These are phyloP conservation scores for Orchesella cincta DNA, from an alignment of 1,140 invertebrate genomes.

Conservation along the genomic window DNA sequence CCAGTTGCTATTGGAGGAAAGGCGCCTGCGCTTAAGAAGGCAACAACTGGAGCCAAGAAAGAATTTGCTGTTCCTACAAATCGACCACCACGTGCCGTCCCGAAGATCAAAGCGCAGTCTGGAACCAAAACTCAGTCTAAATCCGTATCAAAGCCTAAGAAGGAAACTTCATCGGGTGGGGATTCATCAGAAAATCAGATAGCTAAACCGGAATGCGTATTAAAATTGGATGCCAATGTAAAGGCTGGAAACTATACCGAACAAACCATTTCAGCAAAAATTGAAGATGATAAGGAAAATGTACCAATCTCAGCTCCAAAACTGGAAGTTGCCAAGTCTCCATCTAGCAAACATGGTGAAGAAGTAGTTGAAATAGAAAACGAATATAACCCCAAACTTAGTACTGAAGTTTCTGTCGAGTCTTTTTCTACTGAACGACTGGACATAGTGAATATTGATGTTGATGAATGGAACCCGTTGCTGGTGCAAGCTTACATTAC, in stretches of 20 bases:
- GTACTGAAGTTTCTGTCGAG: background rate
- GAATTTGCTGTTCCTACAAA: background rate
- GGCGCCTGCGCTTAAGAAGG: background rate
- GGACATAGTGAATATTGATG: constrained; percentile 69
- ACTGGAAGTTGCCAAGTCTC: background rate
- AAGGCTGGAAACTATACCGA: background rate
- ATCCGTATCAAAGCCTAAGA: background rate
- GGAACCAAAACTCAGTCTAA: background rate
- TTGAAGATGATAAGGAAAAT: background rate
- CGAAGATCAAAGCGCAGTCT: background rate
- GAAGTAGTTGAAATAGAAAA: background rate
- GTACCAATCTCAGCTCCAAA: background rate
- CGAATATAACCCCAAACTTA: constrained; percentile 14
- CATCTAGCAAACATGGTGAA: background rate
- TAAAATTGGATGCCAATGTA: too few species aligned
- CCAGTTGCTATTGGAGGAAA: background rate
- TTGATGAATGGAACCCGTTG: constrained; percentile 72
- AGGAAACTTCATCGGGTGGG: too few species aligned
- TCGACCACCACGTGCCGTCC: constrained; percentile 4
- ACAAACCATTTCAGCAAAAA: background rate
- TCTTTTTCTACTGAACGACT: constrained; percentile 11
- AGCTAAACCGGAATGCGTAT: too few species aligned
- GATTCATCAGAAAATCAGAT: too few species aligned
- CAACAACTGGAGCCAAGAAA: background rate
- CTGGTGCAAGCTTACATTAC: constrained; percentile 79